A percentile compares a stretch with the other conserved stretches of the same genome.
These are phyloP conservation scores for Orestias chungarensis DNA, from an alignment of 2,797 vertebrate genomes.

Conservation along the genomic window DNA sequence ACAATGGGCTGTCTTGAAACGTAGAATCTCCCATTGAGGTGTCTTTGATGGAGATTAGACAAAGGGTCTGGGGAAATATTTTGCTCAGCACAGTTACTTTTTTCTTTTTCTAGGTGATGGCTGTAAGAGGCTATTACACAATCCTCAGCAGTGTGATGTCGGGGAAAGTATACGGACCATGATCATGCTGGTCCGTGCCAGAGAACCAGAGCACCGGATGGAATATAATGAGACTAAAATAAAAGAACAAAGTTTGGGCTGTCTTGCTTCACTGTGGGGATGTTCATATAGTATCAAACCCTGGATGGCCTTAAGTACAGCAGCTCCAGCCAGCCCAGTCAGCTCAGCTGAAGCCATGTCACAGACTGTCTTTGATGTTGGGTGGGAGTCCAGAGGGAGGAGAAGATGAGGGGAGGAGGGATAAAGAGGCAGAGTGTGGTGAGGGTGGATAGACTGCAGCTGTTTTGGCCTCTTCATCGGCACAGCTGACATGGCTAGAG, in stretches of 20 bases:
- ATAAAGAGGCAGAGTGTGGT: conserved; percentile 25
- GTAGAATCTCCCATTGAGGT: conserved; percentile 31
- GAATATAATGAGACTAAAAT: conserved; percentile 44
- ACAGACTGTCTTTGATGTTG: conserved; percentile 74
- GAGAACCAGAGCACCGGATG: conserved; percentile 28
- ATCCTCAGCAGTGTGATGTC: conserved; percentile 39
- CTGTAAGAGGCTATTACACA: conserved; percentile 53
- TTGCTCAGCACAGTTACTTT: conserved; percentile 41
- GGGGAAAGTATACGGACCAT: conserved; percentile 21
- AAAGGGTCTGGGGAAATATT: conserved; percentile 44
- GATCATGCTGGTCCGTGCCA: conserved; percentile 33
- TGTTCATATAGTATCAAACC: conserved; percentile 60
- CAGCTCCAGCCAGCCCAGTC: conserved; percentile 48
- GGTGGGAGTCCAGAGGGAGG: conserved; percentile 30
- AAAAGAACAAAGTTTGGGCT: conserved; percentile 58
- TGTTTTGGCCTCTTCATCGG: conserved; percentile 71
- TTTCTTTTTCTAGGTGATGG: conserved; percentile 21
- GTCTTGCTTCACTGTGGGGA: conserved; percentile 55
- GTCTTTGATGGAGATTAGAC: conserved; percentile 49
- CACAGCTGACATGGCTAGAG: conserved; percentile 67
- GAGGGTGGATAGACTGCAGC: conserved; percentile 61
- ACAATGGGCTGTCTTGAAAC: conserved; percentile 34
- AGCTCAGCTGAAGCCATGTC: conserved; percentile 58
- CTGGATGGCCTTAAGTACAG: conserved; percentile 48
- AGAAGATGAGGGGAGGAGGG: conserved; percentile 22